Base-by-base conservation (phyloP, 2,888 invertebrate species). In the Chymomyza procnemis region DNA sequence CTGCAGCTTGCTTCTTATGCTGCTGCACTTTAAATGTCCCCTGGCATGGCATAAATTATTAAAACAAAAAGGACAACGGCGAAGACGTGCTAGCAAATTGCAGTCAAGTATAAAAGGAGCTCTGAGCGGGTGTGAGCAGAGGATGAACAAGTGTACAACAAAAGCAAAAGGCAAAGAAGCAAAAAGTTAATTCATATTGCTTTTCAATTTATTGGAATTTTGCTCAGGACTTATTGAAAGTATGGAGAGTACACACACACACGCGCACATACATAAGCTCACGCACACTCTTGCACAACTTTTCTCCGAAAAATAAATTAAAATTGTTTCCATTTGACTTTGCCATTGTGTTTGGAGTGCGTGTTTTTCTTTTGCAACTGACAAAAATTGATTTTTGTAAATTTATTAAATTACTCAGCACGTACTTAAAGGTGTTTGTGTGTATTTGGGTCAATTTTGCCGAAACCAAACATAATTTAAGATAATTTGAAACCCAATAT, bases 151-250 rank as follows among this genome's bases (percentile, higher is more conserved):
- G 34, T n/a, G n/a, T 57, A 26, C 26, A 26, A 26, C 57, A 61
- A 57, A 12, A 48, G 63, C 22, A 62, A 52, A n/a, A 58, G 59
- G 58, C 26, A 26, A 26, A 64, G 71, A 68, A 74, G 67, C 80
- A 82, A 82, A 81, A 81, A 85, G 81, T 81, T 81, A 81, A 81
- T 81, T 81, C 85, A 82, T 81, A 85, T 85, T 80, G 76, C 80
- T 72, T 76, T 81, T 82, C 85, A 81, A 81, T 85, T 85, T 81
- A 81, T 81, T 85, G 81, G 73, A 71, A 78, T 82, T 85, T 79
- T 69, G 60, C 21, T 55, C 46, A 62, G 64, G 21, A 61, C 72
- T 67, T 74, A 79, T 81, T 81, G 79, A 67, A 72, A 72, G 64
- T 26, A 26, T 26, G 26, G 26, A 26, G 26, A 26, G 26, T 1